Percentiles rank a stretch among this genome's conserved stretches.
These are phyloP conservation scores for Acrossocheilus fasciatus DNA, from an alignment of 2,797 vertebrate species.

Conservation along the genomic window DNA sequence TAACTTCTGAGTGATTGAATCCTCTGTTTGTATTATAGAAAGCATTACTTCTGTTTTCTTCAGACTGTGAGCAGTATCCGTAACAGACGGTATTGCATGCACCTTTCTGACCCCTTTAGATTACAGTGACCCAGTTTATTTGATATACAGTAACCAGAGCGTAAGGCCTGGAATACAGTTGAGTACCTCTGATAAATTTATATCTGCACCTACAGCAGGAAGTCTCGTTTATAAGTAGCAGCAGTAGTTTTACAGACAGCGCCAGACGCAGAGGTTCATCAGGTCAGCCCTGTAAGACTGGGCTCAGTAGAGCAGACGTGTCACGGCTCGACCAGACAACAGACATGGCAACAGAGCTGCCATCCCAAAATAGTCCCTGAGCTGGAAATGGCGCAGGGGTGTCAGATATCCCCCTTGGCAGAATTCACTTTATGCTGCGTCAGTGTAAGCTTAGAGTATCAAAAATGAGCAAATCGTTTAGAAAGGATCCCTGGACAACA, in stretches of 20 bases:
- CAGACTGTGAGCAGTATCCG: neutral
- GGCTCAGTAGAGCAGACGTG: conserved; percentile 1
- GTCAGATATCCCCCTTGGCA: conserved; percentile 48
- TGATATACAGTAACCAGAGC: conserved; percentile 12
- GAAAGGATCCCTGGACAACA: neutral
- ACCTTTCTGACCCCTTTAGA: neutral
- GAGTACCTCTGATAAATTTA: conserved; percentile 17
- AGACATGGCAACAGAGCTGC: conserved; percentile 15
- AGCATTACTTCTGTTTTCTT: neutral
- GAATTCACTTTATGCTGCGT: conserved; percentile 46
- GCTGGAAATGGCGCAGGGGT: conserved; percentile 54
- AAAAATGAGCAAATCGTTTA: conserved; percentile 20
- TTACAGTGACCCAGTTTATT: neutral
- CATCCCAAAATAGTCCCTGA: conserved; percentile 51
- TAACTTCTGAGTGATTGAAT: neutral
- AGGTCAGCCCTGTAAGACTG: conserved; percentile 50
- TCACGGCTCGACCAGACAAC: conserved; percentile 17
- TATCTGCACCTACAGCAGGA: neutral
- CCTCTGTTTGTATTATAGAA: neutral
- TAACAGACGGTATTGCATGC: neutral
- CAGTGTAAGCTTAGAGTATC: conserved; percentile 41
- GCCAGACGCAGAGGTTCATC: conserved; percentile 39
- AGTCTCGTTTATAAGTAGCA: conserved; percentile 20
- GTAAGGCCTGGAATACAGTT: neutral
- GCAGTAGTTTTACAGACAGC: conserved; percentile 42